Base-by-base conservation (phyloP, 2,113 vertebrate genomes). In the Platysternon megacephalum region DNA sequence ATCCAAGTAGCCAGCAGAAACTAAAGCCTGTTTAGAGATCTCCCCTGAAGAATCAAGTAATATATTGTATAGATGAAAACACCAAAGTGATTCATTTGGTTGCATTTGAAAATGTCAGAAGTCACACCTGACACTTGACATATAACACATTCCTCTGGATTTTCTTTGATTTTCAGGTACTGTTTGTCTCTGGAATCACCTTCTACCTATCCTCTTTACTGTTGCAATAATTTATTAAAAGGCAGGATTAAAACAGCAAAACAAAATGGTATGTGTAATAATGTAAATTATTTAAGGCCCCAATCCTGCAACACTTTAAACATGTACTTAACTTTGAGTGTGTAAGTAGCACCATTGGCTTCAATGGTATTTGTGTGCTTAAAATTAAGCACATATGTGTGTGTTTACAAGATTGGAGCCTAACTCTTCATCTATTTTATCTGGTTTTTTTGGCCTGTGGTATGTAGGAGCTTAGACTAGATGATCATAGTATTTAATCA, bases 71-170 rank as follows among this genome's bases (percentile, higher is more conserved):
- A 81, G 22, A 61, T 24, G 42, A 83, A 94, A 84, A 83, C n/a
- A 84, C 4, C 22, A 24, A 82, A 86, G n/a, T 24, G 35, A 83
- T 11, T 65, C 76, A n/a, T 87, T 82, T 72, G 28, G 58, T 24
- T 83, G 85, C 55, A 39, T 82, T 88, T 78, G n/a, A 84, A 94
- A 95, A 95, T 26, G 35, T 82, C 65, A 85, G 39, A 94, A 86
- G 51, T 24, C 92, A 72, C n/a, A 68, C n/a, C 76, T 93, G 48
- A 58, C 49, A 91, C 84, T 48, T 76, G 76, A 65, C 9, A n/a
- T 11, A 84, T 14, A 89, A 55, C 8, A 51, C 68, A 32, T 48
- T 79, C 44, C 46, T 81, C 48, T 82, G 80, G 82, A 53, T 78
- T 7, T 84, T 86, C 39, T 6, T 76, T 78, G 68, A 80, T 87